These are phyloP conservation scores for Fulmarus glacialis DNA, from an alignment of 2,113 vertebrate genomes.

Conservation along the genomic window DNA sequence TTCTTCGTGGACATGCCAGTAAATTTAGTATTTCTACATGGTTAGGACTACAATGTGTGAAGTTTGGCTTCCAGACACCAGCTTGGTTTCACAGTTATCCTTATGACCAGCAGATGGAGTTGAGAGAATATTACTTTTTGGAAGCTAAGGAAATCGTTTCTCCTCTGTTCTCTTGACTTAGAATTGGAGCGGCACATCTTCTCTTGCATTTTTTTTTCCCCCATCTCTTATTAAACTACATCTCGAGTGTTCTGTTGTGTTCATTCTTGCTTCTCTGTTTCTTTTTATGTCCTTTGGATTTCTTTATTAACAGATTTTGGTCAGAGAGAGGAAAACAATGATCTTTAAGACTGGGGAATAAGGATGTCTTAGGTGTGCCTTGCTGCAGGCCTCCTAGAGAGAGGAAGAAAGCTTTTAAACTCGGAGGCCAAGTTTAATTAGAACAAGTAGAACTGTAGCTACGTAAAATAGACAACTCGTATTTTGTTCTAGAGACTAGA, in stretches of 20 bases:
- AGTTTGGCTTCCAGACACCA: neutral
- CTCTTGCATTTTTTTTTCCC: fast-evolving
- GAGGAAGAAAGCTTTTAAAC: neutral
- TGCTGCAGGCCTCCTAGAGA: neutral
- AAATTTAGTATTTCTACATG: neutral
- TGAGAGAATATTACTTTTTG: conserved; percentile 45
- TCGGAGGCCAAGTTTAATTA: neutral
- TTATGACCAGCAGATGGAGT: conserved; percentile 66
- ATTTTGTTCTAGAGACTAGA: neutral
- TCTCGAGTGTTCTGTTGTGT: neutral
- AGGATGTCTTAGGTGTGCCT: neutral
- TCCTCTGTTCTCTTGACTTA: neutral
- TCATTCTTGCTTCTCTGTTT: neutral
- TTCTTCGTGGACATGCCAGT: neutral
- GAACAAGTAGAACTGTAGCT: neutral
- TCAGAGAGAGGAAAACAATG: neutral
- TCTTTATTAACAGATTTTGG: neutral
- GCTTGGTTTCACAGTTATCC: conserved; percentile 23
- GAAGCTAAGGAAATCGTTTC: neutral
- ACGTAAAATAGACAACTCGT: neutral
- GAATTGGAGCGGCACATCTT: neutral
- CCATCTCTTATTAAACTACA: neutral
- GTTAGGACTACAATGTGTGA: neutral
- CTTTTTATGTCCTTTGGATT: neutral
- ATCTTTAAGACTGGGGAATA: neutral